Conservation (phyloP, 2,113 vertebrate genomes). For the Micronycteris hirsuta region DNA sequence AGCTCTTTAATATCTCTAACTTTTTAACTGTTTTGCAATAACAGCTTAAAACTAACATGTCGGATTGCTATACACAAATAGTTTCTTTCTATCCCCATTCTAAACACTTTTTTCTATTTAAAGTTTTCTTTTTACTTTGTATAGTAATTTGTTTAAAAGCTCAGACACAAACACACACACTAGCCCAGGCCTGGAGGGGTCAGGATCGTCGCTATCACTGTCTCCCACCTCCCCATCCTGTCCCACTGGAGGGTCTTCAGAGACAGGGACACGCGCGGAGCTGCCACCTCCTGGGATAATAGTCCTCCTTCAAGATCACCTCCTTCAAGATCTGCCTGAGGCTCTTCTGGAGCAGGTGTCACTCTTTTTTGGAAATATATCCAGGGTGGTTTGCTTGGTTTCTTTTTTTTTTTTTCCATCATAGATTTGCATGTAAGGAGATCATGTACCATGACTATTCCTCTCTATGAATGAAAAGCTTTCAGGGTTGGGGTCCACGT, state of each 20-base stretch:
- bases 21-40: background rate
- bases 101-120: background rate
- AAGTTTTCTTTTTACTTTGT: background rate
- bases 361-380: background rate
- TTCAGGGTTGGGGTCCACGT: background rate
- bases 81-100: background rate
- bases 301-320: too few relatives aligned
- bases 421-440: background rate
- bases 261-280: too few relatives aligned
- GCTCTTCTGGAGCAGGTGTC: background rate
- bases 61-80: background rate
- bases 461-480: background rate
- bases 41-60: background rate
- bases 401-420: background rate
- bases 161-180: background rate
- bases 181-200: background rate
- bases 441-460: background rate
- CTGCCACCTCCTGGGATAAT: too few relatives aligned
- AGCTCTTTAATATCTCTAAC: background rate
- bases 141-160: background rate
- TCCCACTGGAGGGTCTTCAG: too few relatives aligned
- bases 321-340: too few relatives aligned
- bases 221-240: background rate
- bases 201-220: background rate
- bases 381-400: background rate